These are phyloP conservation scores for Diabrotica balteata DNA, from an alignment of 2,888 invertebrate genomes.

Conservation along the genomic window DNA sequence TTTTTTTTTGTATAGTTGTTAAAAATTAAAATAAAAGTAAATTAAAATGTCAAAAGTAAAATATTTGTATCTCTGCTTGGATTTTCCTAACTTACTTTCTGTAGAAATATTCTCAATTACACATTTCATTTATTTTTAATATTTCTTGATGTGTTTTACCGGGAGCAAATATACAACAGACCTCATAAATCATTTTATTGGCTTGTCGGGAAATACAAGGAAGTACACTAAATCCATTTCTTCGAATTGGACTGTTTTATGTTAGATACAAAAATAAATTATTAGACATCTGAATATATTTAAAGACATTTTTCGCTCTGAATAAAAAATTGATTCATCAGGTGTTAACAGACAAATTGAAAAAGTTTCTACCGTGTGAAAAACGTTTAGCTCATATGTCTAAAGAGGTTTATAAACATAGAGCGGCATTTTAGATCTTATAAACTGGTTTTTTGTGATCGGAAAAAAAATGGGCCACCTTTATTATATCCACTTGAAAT, in stretches of 20 bases:
- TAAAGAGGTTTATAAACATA: no score
- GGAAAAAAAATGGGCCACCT: no score
- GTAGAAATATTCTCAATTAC: not conserved
- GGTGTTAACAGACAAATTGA: no score
- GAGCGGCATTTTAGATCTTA: no score
- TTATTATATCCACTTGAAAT: no score
- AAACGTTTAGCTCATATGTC: not conserved
- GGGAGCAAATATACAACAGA: not conserved
- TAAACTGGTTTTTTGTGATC: no score
- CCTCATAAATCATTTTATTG: conserved; percentile 4
- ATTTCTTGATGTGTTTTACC: not conserved
- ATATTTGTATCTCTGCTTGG: not conserved
- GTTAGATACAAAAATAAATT: not conserved
- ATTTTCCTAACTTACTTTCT: not conserved
- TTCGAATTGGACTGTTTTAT: conserved; percentile 5
- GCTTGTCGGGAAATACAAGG: not conserved
- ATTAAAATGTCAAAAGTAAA: not conserved
- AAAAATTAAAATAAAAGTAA: no score
- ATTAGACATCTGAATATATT: conserved; percentile 1
- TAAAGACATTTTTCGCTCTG: not conserved
- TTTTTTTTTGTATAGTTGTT: no score
- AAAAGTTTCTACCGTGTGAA: not conserved
- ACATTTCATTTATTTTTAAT: conserved; percentile 4
- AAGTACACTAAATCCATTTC: not conserved
- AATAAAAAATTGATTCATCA: no score